These are phyloP conservation scores for Mastomys coucha DNA, from an alignment of 2,113 vertebrate genomes.

Conservation along the genomic window DNA sequence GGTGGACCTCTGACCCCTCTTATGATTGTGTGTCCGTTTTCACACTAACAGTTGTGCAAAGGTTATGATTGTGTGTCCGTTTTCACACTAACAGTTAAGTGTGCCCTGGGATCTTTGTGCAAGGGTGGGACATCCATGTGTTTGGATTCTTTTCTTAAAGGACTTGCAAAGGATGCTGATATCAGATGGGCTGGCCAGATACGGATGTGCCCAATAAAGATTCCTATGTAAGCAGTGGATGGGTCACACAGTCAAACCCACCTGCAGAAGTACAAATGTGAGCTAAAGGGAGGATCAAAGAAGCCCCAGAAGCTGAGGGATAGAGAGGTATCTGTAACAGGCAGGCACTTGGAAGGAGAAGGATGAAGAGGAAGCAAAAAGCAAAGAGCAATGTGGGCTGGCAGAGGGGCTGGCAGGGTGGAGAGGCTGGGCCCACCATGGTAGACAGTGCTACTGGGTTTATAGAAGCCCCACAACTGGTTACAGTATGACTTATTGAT, in stretches of 20 bases:
- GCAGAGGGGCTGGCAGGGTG: neutral
- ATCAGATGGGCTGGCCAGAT: neutral
- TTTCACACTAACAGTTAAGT: neutral
- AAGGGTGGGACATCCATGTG: neutral
- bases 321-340: neutral
- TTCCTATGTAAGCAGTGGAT: neutral
- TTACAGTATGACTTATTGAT: neutral
- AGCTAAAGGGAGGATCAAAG: rapidly evolving
- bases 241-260: neutral
- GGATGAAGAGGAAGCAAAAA: neutral
- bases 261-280: neutral
- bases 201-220: neutral
- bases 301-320: rapidly evolving
- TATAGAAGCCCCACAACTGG: neutral
- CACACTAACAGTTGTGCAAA: neutral
- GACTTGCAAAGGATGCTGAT: neutral
- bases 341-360: neutral
- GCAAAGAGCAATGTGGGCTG: rapidly evolving
- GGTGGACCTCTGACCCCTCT: neutral
- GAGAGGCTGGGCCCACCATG: rapidly evolving
- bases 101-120: neutral
- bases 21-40: neutral
- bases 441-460: rapidly evolving
- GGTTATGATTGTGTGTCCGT: neutral
- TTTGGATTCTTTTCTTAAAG: neutral